These are phyloP conservation scores for Shargacucullia verbasci DNA, from an alignment of 2,888 invertebrate genomes.

Conservation along the genomic window DNA sequence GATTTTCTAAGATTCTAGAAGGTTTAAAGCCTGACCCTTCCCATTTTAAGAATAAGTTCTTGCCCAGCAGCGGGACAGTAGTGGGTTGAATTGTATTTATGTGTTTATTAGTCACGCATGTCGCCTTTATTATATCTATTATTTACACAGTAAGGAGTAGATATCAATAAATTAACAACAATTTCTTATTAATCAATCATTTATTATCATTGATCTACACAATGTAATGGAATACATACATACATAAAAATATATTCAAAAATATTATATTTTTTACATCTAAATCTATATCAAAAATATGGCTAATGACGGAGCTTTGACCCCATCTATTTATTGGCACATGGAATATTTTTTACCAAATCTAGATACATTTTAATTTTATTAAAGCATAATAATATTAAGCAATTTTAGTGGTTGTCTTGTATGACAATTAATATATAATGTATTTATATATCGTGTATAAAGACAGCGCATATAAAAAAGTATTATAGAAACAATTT, in stretches of 20 bases:
- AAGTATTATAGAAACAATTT: constrained; percentile 45
- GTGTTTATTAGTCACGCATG: too few species aligned
- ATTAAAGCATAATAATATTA: constrained; percentile 71
- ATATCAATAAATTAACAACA: constrained; percentile 54
- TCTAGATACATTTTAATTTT: constrained; percentile 58
- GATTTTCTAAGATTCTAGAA: too few species aligned
- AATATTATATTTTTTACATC: constrained; percentile 77
- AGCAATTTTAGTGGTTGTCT: constrained; percentile 70
- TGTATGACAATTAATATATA: constrained; percentile 84
- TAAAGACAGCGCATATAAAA: constrained; percentile 70
- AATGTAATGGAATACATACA: constrained; percentile 83
- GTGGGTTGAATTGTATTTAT: too few species aligned
- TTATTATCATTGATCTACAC: constrained; percentile 84
- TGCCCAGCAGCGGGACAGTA: too few species aligned
- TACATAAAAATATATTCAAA: constrained; percentile 77
- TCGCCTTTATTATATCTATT: too few species aligned
- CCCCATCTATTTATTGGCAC: constrained; percentile 81
- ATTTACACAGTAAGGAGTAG: too few species aligned
- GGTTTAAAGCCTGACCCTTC: too few species aligned
- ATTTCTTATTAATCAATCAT: constrained; percentile 77
- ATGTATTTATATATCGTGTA: constrained; percentile 83
- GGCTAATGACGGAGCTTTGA: constrained; percentile 80
- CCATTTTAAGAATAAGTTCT: too few species aligned
- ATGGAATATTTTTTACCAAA: constrained; percentile 75
- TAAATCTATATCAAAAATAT: constrained; percentile 84